phyloP scores from a whole-genome alignment of 2,113 vertebrate genomes.

The Triplophysa rosa region DNA sequence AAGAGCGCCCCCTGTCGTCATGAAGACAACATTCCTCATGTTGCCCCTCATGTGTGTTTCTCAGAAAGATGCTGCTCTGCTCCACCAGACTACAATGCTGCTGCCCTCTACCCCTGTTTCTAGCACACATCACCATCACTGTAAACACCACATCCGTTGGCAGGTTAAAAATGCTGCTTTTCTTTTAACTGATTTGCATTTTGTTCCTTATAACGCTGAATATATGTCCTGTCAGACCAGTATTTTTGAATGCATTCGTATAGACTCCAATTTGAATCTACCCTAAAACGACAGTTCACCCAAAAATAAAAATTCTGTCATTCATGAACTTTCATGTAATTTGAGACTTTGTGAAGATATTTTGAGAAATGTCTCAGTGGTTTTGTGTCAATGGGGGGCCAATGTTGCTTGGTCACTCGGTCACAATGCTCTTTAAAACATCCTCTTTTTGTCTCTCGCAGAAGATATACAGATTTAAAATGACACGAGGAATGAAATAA shows the following conservation, averaged over 20 bases:
- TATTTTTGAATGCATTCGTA: not conserved
- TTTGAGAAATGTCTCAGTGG: no score
- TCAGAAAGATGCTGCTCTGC: constrained; percentile 56
- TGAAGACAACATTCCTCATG: constrained; percentile 43
- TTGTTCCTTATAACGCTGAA: not conserved
- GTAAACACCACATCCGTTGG: not conserved
- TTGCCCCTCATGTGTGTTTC: constrained; percentile 55
- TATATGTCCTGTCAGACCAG: not conserved
- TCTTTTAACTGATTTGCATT: not conserved
- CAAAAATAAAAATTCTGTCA: no score
- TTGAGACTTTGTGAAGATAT: no score
- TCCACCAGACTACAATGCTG: constrained; percentile 75
- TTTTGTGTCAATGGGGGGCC: no score
- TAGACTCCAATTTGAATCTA: not conserved
- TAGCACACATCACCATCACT: constrained; percentile 37
- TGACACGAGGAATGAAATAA: no score
- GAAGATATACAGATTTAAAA: no score
- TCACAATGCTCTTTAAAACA: no score
- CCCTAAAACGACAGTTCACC: not conserved
- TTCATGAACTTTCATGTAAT: no score
- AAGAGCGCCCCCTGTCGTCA: constrained; percentile 43
- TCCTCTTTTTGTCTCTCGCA: no score
- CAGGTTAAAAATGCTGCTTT: not conserved
- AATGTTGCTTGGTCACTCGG: no score
- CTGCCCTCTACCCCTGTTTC: constrained; percentile 72